Evolutionary conservation across 2,888 invertebrate genomes (phyloP).

Genomic region (Aphidoletes aphidimyza): DNA sequence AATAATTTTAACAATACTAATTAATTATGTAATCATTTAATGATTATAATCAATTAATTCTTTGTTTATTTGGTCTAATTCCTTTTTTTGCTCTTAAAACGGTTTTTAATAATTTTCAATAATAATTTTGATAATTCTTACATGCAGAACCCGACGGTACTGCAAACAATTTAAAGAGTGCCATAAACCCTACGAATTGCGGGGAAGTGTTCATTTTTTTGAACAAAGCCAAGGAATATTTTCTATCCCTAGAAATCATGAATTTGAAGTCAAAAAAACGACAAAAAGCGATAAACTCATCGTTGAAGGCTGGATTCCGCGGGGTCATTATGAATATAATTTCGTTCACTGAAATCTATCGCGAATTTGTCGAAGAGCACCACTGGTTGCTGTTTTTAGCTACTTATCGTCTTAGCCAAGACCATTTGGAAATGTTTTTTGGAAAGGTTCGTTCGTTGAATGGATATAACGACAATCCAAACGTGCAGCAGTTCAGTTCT

Average conservation of each 20-base stretch:
- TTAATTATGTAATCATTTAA: too few relatives aligned
- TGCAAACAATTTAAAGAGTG: background rate
- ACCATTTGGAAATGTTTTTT: slow-evolving; percentile 34
- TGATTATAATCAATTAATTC: too few relatives aligned
- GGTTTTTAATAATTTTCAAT: too few relatives aligned
- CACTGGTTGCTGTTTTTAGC: slow-evolving; percentile 1
- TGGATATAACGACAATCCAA: background rate
- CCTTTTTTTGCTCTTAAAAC: too few relatives aligned
- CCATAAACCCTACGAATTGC: background rate
- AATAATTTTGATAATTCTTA: too few relatives aligned
- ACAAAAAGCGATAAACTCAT: background rate
- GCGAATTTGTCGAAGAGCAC: background rate
- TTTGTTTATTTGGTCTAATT: too few relatives aligned
- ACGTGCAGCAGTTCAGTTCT: background rate
- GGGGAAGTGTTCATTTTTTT: background rate
- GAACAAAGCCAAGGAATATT: background rate
- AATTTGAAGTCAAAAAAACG: background rate
- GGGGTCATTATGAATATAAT: background rate
- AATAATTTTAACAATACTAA: too few relatives aligned
- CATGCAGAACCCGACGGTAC: too few relatives aligned
- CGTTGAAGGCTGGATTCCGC: background rate
- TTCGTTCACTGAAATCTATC: background rate
- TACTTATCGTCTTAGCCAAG: background rate
- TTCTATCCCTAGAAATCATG: background rate
- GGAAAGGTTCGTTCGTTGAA: background rate